These are phyloP conservation scores for Craterocephalus amniculus DNA, from an alignment of 2,797 vertebrate genomes.

Conservation along the genomic window DNA sequence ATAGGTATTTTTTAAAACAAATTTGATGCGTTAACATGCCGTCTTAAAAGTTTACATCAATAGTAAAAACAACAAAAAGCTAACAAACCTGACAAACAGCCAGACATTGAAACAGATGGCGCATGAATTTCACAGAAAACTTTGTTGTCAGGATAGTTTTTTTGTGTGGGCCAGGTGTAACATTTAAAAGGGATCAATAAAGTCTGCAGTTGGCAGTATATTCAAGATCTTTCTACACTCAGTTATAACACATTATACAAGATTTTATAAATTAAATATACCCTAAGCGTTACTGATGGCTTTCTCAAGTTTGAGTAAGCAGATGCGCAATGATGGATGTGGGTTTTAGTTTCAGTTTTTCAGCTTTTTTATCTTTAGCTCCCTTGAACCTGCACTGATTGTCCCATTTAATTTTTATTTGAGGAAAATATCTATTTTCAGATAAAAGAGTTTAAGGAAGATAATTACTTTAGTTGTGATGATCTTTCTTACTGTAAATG, in stretches of 20 bases:
- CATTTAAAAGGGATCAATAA: background rate
- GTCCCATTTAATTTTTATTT: background rate
- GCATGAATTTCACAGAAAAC: background rate
- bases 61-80: too few relatives aligned
- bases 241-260: conserved; percentile 7
- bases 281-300: background rate
- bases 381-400: background rate
- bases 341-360: background rate
- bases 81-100: too few relatives aligned
- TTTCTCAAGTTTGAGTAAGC: background rate
- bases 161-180: background rate
- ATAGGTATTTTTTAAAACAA: too few relatives aligned
- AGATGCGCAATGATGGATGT: background rate
- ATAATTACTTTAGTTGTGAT: background rate
- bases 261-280: background rate
- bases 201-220: conserved; percentile 1
- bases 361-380: background rate
- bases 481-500: background rate
- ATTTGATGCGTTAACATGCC: too few relatives aligned
- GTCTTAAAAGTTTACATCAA: too few relatives aligned
- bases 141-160: background rate
- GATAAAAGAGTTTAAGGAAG: background rate
- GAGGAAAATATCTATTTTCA: background rate
- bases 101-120: too few relatives aligned
- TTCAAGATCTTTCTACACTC: conserved; percentile 19